Evolutionary conservation across 2,797 vertebrate species (phyloP), one percentile per base, ranked within the genome.

Genomic region (Liasis olivaceus): DNA sequence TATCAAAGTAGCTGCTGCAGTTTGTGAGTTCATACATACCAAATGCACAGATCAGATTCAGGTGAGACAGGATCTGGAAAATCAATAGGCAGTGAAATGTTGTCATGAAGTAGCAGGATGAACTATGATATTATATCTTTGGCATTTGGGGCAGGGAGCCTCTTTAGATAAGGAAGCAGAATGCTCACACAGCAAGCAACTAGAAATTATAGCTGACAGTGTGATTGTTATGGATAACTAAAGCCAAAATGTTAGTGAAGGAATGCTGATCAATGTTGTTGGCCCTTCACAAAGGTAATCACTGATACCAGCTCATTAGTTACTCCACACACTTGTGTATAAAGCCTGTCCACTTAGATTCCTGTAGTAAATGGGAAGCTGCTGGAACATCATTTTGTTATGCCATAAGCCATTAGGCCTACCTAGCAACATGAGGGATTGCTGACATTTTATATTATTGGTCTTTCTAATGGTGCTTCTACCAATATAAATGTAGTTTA

Each of bases 381-480:
- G 63, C 36, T 92, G 84, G 31, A 77, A 20, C 87, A 93, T 95
- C 92, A 88, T 95, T 95, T 93, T 91, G 26, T 66, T 93, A 63
- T 93, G 91, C 89, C 92, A 59, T 87, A 90, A 64, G 88, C 4
- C 42, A 62, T 66, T 90, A 95, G 93, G 85, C 94, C 89, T 96
- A 94, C 89, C 86, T 60, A 94, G 90, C 81, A 95, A 85, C 22
- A 90, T 95, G 90, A 95, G 89, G 42, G n/a, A 94, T 95, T 95
- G 93, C 66, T 96, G 64, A 95, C 94, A 94, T 36, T 89, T 89
- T 77, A 84, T 93, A 64, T 94, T 69, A 86, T 47, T 93, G 15
- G 58, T 92, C 85, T 92, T 94, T 91, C 93, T 93, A 94, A 93
- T 77, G 62, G 15, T 90, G 47, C 88, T 87, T 63, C 94, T 91